These are phyloP conservation scores for Blastomussa wellsi DNA, from an alignment of 92 coral and sea anemone species.

Conservation along the genomic window DNA sequence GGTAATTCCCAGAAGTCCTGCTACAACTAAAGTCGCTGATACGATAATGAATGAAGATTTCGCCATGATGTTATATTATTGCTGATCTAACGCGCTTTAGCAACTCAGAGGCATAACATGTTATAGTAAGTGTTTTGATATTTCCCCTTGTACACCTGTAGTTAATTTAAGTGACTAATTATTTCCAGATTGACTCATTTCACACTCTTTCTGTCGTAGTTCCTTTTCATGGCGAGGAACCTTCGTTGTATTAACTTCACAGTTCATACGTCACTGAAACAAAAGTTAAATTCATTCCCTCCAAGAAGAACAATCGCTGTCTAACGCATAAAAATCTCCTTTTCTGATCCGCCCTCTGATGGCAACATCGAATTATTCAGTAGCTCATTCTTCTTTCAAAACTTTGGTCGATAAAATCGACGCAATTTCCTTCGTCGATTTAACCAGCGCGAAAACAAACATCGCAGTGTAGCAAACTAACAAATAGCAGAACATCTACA, in stretches of 20 bases:
- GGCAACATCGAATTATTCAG: background rate
- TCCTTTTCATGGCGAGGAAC: background rate
- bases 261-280: background rate
- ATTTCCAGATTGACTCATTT: background rate
- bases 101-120: background rate
- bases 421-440: background rate
- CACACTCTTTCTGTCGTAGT: background rate
- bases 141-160: slow-evolving; percentile 7
- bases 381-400: background rate
- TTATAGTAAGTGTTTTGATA: background rate
- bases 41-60: background rate
- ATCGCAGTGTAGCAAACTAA: background rate
- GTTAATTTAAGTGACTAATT: background rate
- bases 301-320: too few relatives aligned
- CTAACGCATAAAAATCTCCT: background rate
- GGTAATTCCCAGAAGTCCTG: slow-evolving; percentile 3
- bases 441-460: background rate
- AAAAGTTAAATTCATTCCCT: background rate
- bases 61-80: background rate
- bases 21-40: background rate
- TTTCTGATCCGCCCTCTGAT: background rate
- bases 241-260: background rate
- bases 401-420: background rate
- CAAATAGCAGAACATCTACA: background rate
- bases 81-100: background rate